Base-by-base conservation (phyloP, 2,888 invertebrate species). In the Anorthoa munda region DNA sequence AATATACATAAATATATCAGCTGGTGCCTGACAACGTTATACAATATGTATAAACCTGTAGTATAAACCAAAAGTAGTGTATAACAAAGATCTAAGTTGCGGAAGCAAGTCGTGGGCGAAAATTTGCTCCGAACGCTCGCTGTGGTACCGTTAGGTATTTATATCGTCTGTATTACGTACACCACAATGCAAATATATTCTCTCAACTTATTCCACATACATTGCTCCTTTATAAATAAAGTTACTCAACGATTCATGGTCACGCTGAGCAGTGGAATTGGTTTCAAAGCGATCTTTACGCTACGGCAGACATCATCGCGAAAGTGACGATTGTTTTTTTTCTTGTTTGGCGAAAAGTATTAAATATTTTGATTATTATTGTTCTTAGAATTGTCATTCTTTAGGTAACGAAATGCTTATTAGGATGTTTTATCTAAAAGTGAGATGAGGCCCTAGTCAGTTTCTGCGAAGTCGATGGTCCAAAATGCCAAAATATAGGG, bases 81-180 rank as follows among this genome's bases (percentile, higher is more conserved):
- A 18, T 61, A 68, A 65, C 53, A 73, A 81, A 74, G 63, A 73
- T 72, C 69, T 58, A 55, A 59, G n/a, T 73, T 53, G 46, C 74
- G 77, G 72, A 69, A 66, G 72, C 68, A 50, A 74, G 61, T 51
- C 46, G 64, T 65, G 67, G 56, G 75, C 66, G 79, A 77, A 76
- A 71, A 74, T 79, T 72, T 77, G 55, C 77, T 83, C 66, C 79
- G 66, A 81, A 66, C 77, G 72, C 70, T 75, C 81, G 70, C 66
- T 55, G 61, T 55, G 11, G 26, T 83, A 83, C 89, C 89, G 88
- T 88, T 88, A 86, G 83, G 81, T 85, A 87, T 86, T 85, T 87
- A 87, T 79, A 66, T 72, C 67, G 75, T 21, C 39, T 51, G 75
- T 75, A 81, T 75, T 80, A 60, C 15, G 21, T 45, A 78, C 77